These are phyloP conservation scores for Bufotes viridis DNA, from an alignment of 2,797 vertebrate species.

Conservation along the genomic window DNA sequence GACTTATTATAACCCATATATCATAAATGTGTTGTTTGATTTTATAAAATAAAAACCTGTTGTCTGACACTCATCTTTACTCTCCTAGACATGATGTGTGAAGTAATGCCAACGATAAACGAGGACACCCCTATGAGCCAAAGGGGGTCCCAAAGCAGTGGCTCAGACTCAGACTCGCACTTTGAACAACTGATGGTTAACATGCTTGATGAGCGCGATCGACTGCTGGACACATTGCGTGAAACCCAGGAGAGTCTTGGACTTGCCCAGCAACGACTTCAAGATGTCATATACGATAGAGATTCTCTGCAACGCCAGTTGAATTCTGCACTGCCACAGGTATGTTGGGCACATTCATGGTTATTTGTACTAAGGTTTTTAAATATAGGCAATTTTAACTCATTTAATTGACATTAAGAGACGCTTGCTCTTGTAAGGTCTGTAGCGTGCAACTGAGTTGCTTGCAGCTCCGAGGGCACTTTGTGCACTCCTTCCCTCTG, in stretches of 20 bases:
- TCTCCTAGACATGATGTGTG: conserved; percentile 87
- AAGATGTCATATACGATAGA: conserved; percentile 97
- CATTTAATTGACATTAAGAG: too few relatives aligned
- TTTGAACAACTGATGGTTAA: conserved; percentile 99
- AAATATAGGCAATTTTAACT: too few relatives aligned
- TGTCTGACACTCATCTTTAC: conserved; percentile 54
- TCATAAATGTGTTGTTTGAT: not conserved
- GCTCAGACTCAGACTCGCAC: conserved; percentile 96
- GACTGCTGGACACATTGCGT: conserved; percentile 93
- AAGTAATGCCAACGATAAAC: conserved; percentile 94
- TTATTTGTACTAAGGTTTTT: not conserved
- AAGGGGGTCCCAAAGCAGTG: conserved; percentile 94
- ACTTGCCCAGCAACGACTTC: conserved; percentile 91
- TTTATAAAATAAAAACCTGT: not conserved
- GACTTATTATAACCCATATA: not conserved
- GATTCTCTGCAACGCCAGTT: conserved; percentile 97
- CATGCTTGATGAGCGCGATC: conserved; percentile 98
- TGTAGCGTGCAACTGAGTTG: too few relatives aligned
- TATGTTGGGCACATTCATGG: conserved; percentile 65
- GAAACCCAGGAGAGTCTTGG: conserved; percentile 97
- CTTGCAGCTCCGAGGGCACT: too few relatives aligned
- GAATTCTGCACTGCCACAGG: conserved; percentile 97
- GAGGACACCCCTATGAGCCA: conserved; percentile 98
- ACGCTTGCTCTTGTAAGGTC: too few relatives aligned
- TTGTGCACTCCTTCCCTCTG: too few relatives aligned